Evolutionary conservation across 2,888 invertebrate genomes (phyloP).

Genomic region (Chromoteleia sp.): DNA sequence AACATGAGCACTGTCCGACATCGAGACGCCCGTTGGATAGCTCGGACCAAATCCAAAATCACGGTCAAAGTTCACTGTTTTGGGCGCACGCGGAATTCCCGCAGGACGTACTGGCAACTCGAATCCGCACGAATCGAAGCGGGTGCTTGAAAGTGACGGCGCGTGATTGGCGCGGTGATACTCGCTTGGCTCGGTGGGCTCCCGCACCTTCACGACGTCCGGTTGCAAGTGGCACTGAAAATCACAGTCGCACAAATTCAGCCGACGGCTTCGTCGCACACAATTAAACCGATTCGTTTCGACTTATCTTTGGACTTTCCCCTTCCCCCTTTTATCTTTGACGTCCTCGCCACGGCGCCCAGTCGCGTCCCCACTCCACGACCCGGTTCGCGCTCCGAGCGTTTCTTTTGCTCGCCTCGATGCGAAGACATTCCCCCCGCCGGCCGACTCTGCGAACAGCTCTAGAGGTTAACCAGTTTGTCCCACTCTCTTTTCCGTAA

Average conservation of each 20-base stretch:
- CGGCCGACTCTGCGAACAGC: constrained; percentile 71
- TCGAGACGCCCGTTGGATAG: constrained; percentile 80
- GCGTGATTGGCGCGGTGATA: constrained; percentile 7
- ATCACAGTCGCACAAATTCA: constrained; percentile 45
- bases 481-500: constrained; percentile 82
- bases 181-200: neutral
- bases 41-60: constrained; percentile 75
- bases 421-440: constrained; percentile 70
- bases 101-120: constrained; percentile 23
- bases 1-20: constrained; percentile 84
- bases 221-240: constrained; percentile 51
- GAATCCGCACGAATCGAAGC: neutral
- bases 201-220: neutral
- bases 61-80: constrained; percentile 58
- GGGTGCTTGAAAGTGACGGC: neutral
- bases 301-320: constrained; percentile 84
- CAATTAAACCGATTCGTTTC: constrained; percentile 75
- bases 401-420: constrained; percentile 45
- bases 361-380: constrained; percentile 59
- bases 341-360: constrained; percentile 56
- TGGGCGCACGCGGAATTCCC: neutral
- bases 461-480: constrained; percentile 84
- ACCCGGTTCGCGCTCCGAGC: constrained; percentile 21
- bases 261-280: constrained; percentile 49
- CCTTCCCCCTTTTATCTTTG: constrained; percentile 74